A percentile compares a stretch with the other conserved stretches of the same genome.
Conservation (phyloP, 2,797 vertebrate genomes). For the Lophotriccus pileatus region DNA sequence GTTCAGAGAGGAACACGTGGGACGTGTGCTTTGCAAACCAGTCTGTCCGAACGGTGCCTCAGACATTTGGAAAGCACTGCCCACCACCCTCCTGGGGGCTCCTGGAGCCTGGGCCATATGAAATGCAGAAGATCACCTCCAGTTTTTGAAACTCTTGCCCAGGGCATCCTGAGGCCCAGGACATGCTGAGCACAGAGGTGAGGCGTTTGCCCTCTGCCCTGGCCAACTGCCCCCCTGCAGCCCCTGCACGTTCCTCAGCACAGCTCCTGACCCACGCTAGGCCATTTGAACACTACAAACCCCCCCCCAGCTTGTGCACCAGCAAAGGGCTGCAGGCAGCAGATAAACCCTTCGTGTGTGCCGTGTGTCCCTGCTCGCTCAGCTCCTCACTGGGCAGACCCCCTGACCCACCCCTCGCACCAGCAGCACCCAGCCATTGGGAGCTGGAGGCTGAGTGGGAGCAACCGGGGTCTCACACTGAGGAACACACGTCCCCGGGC, state of each 20-base stretch:
- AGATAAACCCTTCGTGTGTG: background rate
- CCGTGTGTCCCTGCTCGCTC: background rate
- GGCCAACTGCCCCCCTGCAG: background rate
- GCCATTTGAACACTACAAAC: background rate
- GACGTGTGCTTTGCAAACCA: background rate
- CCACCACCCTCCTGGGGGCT: background rate
- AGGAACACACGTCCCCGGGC: background rate
- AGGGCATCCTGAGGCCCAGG: background rate
- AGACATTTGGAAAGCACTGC: no score
- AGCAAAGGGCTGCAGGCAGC: background rate
- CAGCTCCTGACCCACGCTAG: background rate
- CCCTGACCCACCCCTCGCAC: no score
- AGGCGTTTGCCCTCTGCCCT: background rate
- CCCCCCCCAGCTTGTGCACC: no score
- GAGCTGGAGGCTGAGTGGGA: background rate
- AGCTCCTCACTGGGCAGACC: background rate
- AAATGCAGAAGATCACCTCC: rapidly evolving
- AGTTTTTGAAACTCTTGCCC: background rate
- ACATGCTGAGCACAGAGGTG: background rate
- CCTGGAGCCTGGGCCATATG: background rate
- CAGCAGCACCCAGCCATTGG: background rate
- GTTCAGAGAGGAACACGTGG: background rate
- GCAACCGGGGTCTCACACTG: rapidly evolving
- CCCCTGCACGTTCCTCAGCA: background rate
- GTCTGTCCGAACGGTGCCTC: background rate